These are phyloP conservation scores for Ceraclea dissimilis DNA, from an alignment of 2,888 invertebrate species.

Conservation along the genomic window DNA sequence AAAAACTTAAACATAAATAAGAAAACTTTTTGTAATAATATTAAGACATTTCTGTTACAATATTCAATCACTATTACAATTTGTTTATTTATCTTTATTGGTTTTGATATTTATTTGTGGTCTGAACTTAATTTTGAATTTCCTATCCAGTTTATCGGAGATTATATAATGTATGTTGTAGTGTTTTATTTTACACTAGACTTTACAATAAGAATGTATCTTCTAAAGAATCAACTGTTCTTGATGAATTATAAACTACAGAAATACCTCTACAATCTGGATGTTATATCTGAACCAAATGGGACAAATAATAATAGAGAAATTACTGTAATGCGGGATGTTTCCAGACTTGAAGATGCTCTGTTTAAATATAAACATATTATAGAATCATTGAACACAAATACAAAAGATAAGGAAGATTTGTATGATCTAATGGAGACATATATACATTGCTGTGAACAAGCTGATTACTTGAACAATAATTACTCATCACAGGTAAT, in stretches of 20 bases:
- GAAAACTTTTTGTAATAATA: neutral
- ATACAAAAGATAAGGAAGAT: neutral
- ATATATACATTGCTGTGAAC: slow-evolving; percentile 7
- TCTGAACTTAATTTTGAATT: neutral
- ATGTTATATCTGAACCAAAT: no score
- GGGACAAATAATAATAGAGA: no score
- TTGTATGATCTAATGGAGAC: slow-evolving; percentile 1
- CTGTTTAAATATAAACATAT: neutral
- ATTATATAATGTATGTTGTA: neutral
- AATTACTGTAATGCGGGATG: no score
- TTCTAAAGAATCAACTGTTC: slow-evolving; percentile 1
- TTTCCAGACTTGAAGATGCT: neutral
- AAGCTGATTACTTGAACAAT: neutral
- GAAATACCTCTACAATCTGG: neutral
- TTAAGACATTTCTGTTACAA: neutral
- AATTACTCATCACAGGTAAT: slow-evolving; percentile 4
- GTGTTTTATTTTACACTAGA: neutral
- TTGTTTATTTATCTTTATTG: neutral
- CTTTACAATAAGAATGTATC: neutral
- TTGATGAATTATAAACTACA: neutral
- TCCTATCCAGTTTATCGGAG: neutral
- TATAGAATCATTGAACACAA: neutral
- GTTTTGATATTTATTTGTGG: neutral
- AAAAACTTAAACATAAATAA: neutral
- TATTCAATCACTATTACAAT: neutral